Percentiles rank a stretch among this genome's conserved stretches.
phyloP scores from a whole-genome alignment of 2,888 invertebrate genomes.

The Eupithecia inturbata region DNA sequence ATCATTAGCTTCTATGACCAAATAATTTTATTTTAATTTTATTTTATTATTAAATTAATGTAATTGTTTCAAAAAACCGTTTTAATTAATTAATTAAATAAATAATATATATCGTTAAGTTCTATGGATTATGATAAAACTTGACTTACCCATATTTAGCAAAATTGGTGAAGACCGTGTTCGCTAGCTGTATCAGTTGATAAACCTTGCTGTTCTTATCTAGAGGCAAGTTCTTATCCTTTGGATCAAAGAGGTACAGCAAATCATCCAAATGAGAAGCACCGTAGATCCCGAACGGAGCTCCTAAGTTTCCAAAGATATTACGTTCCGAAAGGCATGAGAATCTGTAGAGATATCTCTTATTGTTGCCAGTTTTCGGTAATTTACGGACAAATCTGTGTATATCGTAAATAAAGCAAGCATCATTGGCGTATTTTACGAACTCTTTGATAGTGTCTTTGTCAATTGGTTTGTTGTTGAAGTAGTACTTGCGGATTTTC shows the following conservation, averaged over 20 bases:
- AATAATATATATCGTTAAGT: background rate
- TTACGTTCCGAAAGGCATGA: conserved; percentile 55
- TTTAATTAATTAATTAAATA: background rate
- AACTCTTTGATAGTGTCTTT: conserved; percentile 46
- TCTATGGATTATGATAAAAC: background rate
- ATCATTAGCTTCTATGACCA: background rate
- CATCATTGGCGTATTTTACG: conserved; percentile 41
- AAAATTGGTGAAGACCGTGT: conserved; percentile 60
- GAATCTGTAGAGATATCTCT: conserved; percentile 54
- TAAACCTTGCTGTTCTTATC: conserved; percentile 52
- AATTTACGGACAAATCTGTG: conserved; percentile 46
- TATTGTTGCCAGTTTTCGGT: conserved; percentile 34
- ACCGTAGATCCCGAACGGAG: conserved; percentile 49
- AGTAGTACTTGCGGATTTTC: conserved; percentile 47
- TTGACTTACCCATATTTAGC: conserved; percentile 65
- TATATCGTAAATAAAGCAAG: conserved; percentile 47
- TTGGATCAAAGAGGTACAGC: conserved; percentile 53
- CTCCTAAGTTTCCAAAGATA: conserved; percentile 47
- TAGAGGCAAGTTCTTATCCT: conserved; percentile 47
- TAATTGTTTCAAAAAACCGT: background rate
- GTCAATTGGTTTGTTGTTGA: conserved; percentile 44
- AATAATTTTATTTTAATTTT: no score
- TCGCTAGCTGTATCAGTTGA: conserved; percentile 54
- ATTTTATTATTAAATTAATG: background rate
- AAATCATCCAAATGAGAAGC: conserved; percentile 59